Evolutionary conservation across 1,140 invertebrate species (phyloP), one percentile per base, ranked within the genome.

Genomic region (Drosophila tristis): DNA sequence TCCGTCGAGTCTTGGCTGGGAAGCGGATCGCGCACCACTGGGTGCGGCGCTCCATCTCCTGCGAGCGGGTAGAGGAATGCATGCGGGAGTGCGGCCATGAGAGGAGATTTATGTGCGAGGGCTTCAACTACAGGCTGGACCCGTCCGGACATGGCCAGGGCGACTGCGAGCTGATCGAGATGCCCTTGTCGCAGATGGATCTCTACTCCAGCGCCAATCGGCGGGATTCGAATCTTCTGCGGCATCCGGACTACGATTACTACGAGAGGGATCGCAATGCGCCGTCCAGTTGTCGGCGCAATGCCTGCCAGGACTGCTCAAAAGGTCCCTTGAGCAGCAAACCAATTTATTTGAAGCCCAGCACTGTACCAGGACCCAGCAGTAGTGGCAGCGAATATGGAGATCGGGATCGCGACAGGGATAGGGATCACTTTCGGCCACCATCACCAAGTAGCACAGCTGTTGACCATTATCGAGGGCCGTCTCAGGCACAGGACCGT

Each of bases 111-210:
- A 93, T 93, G 62, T 97, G 96, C 84, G 95, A 96, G 92, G 96
- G 96, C 65, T 97, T 97, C 86, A 97, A 96, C 92, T 96, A 96
- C 90, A 94, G 95, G 68, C 90, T 95, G 74, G 95, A 95, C 84
- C 93, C 94, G 2, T 93, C 93, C 0, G 94, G 94, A 76, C 92
- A 94, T 47, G 94, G 94, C 4, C 94, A 94, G 90, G 95, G 95
- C 2, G 94, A 95, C 3, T 96, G 96, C 78, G 96, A 97, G 92
- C 85, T 97, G 53, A 94, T 95, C 39, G 94, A 95, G 3, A 93
- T 95, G 48, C 95, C 95, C 0, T 93, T 95, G 23, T 92, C 94
- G 71, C 93, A 94, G 43, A 93, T 96, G 85, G 95, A 96, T 73
- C 67, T 94, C 2, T 92, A 92, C 58, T 91, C 91, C 15, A 92